Conservation (phyloP, 1,140 invertebrate genomes). For the Pomacea maculata region DNA sequence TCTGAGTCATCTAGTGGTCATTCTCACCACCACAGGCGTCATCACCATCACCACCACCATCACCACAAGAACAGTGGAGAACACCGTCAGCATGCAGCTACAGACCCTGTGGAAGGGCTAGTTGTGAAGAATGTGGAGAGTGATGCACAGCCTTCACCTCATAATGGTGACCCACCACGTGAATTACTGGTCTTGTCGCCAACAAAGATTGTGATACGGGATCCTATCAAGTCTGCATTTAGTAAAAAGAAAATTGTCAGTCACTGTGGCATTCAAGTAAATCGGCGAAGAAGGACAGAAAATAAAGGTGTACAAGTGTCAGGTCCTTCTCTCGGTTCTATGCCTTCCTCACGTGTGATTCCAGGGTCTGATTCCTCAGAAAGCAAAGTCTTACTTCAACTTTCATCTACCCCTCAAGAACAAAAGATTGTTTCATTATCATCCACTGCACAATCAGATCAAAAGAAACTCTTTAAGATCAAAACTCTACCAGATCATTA, state of each 20-base stretch:
- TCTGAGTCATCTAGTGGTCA: constrained; percentile 12
- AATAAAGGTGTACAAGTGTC: constrained; percentile 46
- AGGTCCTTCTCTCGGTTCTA: constrained; percentile 8
- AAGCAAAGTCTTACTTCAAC: too few species aligned
- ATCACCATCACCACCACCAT: constrained; percentile 38
- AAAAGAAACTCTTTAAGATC: neutral
- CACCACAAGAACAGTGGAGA: constrained; percentile 46
- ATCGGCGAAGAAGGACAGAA: constrained; percentile 46
- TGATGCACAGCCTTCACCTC: neutral
- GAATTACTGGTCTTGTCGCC: constrained; percentile 31
- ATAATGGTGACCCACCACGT: constrained; percentile 13
- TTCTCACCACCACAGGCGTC: constrained; percentile 26
- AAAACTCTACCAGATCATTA: neutral
- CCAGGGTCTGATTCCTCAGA: too few species aligned
- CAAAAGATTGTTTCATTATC: neutral
- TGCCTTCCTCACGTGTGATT: too few species aligned
- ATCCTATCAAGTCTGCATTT: constrained; percentile 29
- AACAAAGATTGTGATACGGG: constrained; percentile 33
- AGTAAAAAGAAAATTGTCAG: constrained; percentile 3
- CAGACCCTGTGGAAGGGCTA: neutral
- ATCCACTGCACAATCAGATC: neutral
- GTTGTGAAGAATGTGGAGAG: neutral
- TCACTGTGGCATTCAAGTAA: constrained; percentile 50
- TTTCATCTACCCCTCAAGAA: too few species aligned
- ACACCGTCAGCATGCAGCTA: constrained; percentile 28